Percentiles rank a stretch among this genome's conserved stretches.
phyloP scores from a whole-genome alignment of 2,113 vertebrate species.

The Myxocyprinus asiaticus region DNA sequence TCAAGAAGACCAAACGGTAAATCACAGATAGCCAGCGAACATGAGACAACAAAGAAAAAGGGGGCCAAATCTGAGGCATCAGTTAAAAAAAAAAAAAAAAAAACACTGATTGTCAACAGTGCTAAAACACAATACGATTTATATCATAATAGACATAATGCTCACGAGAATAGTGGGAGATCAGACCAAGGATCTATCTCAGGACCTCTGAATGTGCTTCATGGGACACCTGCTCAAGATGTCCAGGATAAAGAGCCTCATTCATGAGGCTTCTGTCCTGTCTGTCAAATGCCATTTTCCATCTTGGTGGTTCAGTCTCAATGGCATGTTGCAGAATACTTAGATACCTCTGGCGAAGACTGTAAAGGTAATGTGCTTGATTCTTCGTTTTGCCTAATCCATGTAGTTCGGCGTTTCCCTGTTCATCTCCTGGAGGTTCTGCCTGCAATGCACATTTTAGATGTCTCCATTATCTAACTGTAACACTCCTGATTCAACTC shows the following conservation, averaged over 20 bases:
- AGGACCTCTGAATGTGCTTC: not conserved
- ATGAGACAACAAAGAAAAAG: conserved; percentile 31
- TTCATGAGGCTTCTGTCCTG: conserved; percentile 80
- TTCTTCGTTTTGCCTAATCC: not conserved
- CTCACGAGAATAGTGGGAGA: not conserved
- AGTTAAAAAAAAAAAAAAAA: not conserved
- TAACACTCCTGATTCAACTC: too few relatives aligned
- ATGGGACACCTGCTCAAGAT: not conserved
- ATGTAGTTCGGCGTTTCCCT: too few relatives aligned
- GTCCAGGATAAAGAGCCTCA: conserved; percentile 36
- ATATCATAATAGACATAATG: not conserved
- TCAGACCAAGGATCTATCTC: not conserved
- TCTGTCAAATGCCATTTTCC: conserved; percentile 94
- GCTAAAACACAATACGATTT: not conserved
- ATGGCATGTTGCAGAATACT: conserved; percentile 93
- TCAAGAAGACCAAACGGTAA: conserved; percentile 70
- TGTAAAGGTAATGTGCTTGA: conserved; percentile 78
- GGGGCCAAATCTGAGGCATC: not conserved
- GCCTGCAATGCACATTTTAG: too few relatives aligned
- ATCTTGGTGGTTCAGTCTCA: conserved; percentile 84
- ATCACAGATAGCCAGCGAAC: not conserved
- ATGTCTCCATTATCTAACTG: too few relatives aligned
- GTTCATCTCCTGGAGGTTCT: too few relatives aligned
- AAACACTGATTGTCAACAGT: not conserved
- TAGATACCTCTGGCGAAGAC: conserved; percentile 75